Base-by-base conservation (phyloP, 64 coral and sea anemone species). In the Orbicella faveolata region DNA sequence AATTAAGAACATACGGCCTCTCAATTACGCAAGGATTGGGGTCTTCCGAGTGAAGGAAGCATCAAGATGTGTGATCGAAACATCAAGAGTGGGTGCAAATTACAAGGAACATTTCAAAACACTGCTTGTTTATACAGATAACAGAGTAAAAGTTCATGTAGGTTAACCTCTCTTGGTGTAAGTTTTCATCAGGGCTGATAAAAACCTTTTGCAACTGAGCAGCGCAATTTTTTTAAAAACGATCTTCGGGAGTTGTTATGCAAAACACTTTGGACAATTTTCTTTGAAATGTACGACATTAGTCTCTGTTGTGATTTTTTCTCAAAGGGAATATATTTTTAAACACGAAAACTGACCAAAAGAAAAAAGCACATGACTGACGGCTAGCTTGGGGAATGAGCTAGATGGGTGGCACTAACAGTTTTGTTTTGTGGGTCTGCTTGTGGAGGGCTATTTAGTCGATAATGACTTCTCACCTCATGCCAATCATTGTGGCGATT, bases 401-500 rank as follows among this genome's bases (percentile, higher is more conserved):
- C 61, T 65, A 64, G 54, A 74, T 90, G 94, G 82, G 83, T 69
- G 92, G 91, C 70, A 87, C 20, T 81, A 80, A 81, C 77, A 87
- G 80, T 94, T 86, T 90, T 90, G 94, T 90, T 96, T 96, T 93
- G 66, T 75, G 92, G 85, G 78, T 87, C 87, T 86, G 76, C 91
- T 93, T 87, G 75, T 93, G 91, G 90, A 93, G 92, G 77, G 94
- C 94, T 91, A 90, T 96, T 97, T 90, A 90, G 83, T 87, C 75
- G 92, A 91, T 97, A 96, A 94, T 96, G 95, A 93, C 92, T 96
- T 96, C 92, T 90, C 88, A 90, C 87, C 77, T 88, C 81, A 90
- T 87, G 95, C 89, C 95, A 96, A 96, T 96, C 92, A 96, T 89
- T 91, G 41, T 88, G 90, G 76, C 74, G 88, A 79, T 77, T 91